Evolutionary conservation across 2,888 invertebrate genomes (phyloP).

Genomic region (Perizoma affinitatum): DNA sequence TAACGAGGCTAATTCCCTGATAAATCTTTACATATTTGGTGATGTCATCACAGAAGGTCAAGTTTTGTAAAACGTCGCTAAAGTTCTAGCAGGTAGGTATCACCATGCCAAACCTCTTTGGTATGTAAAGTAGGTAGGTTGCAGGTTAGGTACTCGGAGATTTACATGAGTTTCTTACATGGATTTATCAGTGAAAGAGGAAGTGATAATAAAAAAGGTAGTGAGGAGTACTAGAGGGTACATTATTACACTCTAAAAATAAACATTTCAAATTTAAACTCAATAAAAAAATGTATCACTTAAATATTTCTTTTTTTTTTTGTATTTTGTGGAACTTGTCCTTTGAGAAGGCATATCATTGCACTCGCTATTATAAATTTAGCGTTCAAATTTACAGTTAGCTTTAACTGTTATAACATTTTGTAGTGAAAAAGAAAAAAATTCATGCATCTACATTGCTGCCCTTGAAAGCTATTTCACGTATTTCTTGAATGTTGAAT

Average conservation of each 20-base stretch:
- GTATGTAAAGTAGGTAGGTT: too few relatives aligned
- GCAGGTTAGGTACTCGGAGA: too few relatives aligned
- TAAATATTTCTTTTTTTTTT: neutral
- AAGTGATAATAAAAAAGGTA: too few relatives aligned
- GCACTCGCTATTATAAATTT: slow-evolving; percentile 26
- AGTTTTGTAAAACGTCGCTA: slow-evolving; percentile 12
- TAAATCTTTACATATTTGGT: slow-evolving; percentile 26
- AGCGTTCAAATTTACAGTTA: slow-evolving; percentile 15
- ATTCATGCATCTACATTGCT: slow-evolving; percentile 5
- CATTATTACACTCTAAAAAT: too few relatives aligned
- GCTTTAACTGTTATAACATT: neutral
- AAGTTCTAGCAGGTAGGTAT: neutral
- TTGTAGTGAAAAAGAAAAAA: slow-evolving; percentile 22
- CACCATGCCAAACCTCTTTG: too few relatives aligned
- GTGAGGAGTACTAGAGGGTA: too few relatives aligned
- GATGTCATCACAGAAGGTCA: slow-evolving; percentile 35
- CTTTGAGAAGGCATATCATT: slow-evolving; percentile 33
- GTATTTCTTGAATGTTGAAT: slow-evolving; percentile 39
- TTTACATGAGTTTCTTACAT: too few relatives aligned
- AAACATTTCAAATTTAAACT: neutral
- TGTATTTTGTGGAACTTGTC: slow-evolving; percentile 20
- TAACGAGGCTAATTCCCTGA: slow-evolving; percentile 34
- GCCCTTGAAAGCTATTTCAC: slow-evolving; percentile 39
- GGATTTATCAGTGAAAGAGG: too few relatives aligned
- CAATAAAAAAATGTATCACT: neutral